Evolutionary conservation across 1,140 invertebrate species (phyloP).

Genomic region (Andrena cerasifolii): DNA sequence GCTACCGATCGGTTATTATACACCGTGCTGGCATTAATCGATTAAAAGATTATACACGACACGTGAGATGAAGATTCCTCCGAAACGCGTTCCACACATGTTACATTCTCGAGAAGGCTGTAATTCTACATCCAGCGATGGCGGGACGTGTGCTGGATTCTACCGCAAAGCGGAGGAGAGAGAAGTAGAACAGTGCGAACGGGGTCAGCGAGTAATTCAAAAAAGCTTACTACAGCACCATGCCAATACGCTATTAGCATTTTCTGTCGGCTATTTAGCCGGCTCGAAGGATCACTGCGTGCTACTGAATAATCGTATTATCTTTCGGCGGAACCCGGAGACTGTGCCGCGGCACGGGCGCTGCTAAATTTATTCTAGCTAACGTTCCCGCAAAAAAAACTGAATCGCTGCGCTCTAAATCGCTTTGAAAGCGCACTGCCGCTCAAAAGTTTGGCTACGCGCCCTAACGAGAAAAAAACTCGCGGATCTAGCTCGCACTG

Average conservation of each 20-base stretch:
- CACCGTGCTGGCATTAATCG: too few relatives aligned
- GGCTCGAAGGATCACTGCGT: constrained; percentile 14
- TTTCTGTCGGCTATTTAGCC: constrained; percentile 45
- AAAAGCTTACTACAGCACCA: constrained; percentile 47
- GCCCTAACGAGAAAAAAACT: background rate
- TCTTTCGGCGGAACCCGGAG: background rate
- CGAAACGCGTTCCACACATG: background rate
- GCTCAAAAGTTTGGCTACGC: background rate
- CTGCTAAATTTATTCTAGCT: background rate
- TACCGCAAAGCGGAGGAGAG: background rate
- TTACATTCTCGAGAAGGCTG: background rate
- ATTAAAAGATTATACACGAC: too few relatives aligned
- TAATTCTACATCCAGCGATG: background rate
- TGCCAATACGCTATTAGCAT: constrained; percentile 53
- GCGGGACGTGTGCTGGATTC: background rate
- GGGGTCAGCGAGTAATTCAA: constrained; percentile 52
- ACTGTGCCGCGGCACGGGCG: background rate
- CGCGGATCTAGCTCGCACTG: too few relatives aligned
- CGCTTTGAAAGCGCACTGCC: background rate
- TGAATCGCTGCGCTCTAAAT: background rate
- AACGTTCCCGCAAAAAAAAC: background rate
- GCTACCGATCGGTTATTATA: too few relatives aligned
- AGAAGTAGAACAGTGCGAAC: constrained; percentile 52
- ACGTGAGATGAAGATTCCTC: background rate
- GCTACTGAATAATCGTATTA: constrained; percentile 30